phyloP scores from a whole-genome alignment of 2,113 vertebrate genomes.

The Mastomys coucha region DNA sequence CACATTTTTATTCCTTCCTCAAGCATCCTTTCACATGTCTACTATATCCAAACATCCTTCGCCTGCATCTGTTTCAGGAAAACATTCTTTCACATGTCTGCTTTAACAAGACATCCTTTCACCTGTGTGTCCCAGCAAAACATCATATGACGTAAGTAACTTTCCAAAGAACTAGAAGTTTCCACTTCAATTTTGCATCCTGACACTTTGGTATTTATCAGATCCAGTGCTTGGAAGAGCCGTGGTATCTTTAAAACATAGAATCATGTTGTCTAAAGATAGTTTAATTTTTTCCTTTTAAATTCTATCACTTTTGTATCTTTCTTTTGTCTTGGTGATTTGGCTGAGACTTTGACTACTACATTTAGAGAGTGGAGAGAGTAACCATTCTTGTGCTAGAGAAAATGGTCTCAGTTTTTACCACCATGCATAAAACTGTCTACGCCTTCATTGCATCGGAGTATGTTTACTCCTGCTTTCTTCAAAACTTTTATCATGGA shows the following conservation, averaged over 20 bases:
- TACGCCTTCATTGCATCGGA: not conserved
- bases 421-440: not conserved
- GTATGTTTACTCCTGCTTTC: not conserved
- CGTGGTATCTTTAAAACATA: not conserved
- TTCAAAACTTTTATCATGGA: no score
- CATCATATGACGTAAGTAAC: no score
- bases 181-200: not conserved
- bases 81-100: no score
- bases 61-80: no score
- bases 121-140: no score
- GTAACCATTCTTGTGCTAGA: not conserved
- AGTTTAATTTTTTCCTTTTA: not conserved
- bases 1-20: no score
- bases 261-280: not conserved
- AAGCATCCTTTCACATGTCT: no score
- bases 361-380: not conserved
- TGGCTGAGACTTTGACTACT: not conserved
- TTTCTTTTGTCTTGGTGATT: not conserved
- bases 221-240: not conserved
- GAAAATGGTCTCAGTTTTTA: not conserved
- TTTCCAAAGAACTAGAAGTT: no score
- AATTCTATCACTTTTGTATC: not conserved
- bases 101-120: no score
- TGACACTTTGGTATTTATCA: not conserved
- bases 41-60: no score